phyloP scores from a whole-genome alignment of 1,140 invertebrate genomes.

The Pseudomyrmex pallidus region DNA sequence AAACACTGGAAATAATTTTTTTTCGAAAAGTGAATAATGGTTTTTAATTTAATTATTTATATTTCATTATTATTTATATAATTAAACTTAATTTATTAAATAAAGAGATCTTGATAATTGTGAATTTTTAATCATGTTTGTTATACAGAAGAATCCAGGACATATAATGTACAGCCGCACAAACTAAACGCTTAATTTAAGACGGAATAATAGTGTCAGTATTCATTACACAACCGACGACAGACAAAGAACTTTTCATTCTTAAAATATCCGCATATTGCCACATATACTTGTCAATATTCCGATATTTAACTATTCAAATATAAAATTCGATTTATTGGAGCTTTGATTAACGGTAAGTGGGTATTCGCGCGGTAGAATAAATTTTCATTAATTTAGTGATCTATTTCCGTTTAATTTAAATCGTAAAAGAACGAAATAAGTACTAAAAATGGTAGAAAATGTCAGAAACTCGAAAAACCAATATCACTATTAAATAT shows the following conservation, averaged over 20 bases:
- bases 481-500: too few relatives aligned
- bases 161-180: too few relatives aligned
- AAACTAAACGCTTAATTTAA: constrained; percentile 3
- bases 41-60: too few relatives aligned
- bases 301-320: constrained; percentile 48
- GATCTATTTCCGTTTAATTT: constrained; percentile 9
- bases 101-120: too few relatives aligned
- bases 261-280: constrained; percentile 48
- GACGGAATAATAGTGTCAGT: constrained; percentile 23
- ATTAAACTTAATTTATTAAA: too few relatives aligned
- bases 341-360: neutral
- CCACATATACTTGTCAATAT: constrained; percentile 42
- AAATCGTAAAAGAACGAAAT: neutral
- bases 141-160: too few relatives aligned
- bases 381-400: constrained; percentile 45
- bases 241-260: constrained; percentile 34
- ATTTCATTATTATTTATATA: too few relatives aligned
- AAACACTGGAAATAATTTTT: too few relatives aligned
- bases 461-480: too few relatives aligned
- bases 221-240: neutral
- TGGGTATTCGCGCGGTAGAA: neutral
- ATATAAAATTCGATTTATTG: constrained; percentile 49
- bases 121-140: too few relatives aligned
- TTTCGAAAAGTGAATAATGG: too few relatives aligned
- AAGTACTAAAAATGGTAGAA: neutral